These are phyloP conservation scores for Idaea aversata DNA, from an alignment of 2,888 invertebrate genomes.

Conservation along the genomic window DNA sequence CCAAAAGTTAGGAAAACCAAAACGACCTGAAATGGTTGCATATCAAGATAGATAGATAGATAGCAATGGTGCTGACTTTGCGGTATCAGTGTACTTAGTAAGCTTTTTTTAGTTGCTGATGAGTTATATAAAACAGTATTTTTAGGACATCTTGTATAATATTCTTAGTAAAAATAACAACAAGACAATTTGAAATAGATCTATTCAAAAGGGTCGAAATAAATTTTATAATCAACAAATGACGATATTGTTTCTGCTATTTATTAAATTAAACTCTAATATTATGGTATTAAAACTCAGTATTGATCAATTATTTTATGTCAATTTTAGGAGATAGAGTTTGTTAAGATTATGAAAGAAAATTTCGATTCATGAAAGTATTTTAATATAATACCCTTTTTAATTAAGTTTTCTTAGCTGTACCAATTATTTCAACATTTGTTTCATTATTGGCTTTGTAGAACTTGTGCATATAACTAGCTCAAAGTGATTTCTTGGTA, in stretches of 20 bases:
- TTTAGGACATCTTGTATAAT: slow-evolving; percentile 48
- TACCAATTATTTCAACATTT: no score
- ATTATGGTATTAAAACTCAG: slow-evolving; percentile 34
- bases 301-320: slow-evolving; percentile 26
- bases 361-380: not conserved
- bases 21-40: no score
- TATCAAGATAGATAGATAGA: no score
- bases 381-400: not conserved
- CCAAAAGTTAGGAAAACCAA: no score
- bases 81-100: no score
- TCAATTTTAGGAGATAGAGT: not conserved
- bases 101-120: no score
- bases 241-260: slow-evolving; percentile 13
- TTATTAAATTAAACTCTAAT: slow-evolving; percentile 33
- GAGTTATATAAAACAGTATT: slow-evolving; percentile 1
- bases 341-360: not conserved
- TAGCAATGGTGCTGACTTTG: no score
- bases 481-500: no score
- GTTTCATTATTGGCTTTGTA: no score
- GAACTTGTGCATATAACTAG: no score
- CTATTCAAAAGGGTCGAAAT: slow-evolving; percentile 63
- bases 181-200: slow-evolving; percentile 66
- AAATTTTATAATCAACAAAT: slow-evolving; percentile 24
- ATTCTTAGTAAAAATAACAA: slow-evolving; percentile 43
- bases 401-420: no score